Base-by-base conservation (phyloP, 2,888 invertebrate species). In the Drosophila niveifrons region DNA sequence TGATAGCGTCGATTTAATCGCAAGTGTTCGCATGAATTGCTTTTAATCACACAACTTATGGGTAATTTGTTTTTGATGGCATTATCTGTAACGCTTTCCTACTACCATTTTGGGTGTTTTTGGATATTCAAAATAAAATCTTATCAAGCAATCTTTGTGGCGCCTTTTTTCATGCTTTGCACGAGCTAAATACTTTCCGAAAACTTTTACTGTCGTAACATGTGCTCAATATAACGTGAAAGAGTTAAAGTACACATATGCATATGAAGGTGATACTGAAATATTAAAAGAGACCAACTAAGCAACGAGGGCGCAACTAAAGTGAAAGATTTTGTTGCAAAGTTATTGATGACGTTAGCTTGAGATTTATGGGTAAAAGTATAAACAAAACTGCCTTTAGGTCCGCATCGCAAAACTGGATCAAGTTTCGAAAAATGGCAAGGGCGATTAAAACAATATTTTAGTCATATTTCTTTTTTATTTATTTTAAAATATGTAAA, bases 341-440 rank as follows among this genome's bases (percentile, higher is more conserved):
- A 50, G 15, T 39, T 75, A 44, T 66, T 23, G 31, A 72, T 66
- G 28, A 51, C 11, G 53, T 52, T 73, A 17, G 31, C 0, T 17
- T 2, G 1, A 63, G 65, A 74, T 74, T 68, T 65, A 68, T 68
- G 34, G 53, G 67, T 67, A 75, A 75, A 75, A 75, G 78, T 65
- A 39, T 23, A 9, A 41, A 41, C 39, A 41, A 48, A 46, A 13
- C 15, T 39, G 48, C 17, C 43, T 36, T 28, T 41, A 48, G 53
- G 39, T 34, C 28, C 2, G 3, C 11, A 0, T 6, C 0, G n/a
- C 13, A 1, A 34, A 48, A 47, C 34, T 56, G 41, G 39, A 66
- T 18, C 29, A 11, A 8, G 23, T 1, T 8, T 6, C 10, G 9
- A 39, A 36, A 2, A 46, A 23, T 50, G 48, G 29, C 8, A 43